These are phyloP conservation scores for Phyllotreta striolata DNA, from an alignment of 2,888 invertebrate species.

Conservation along the genomic window DNA sequence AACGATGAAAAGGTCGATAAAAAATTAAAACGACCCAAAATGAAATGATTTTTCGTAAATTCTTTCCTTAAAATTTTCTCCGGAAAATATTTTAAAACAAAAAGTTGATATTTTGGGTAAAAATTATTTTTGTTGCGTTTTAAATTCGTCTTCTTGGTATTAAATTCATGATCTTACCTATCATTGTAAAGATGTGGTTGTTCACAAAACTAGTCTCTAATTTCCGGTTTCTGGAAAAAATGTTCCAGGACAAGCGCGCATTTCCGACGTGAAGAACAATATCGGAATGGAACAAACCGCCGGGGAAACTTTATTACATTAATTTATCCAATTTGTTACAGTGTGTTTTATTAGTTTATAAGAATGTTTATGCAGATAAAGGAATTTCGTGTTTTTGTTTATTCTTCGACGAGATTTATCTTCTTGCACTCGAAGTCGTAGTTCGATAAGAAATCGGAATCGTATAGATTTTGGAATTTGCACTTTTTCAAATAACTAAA, in stretches of 20 bases:
- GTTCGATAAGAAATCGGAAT: slow-evolving; percentile 4
- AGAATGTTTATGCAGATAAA: slow-evolving; percentile 5
- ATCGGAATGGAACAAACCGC: not conserved
- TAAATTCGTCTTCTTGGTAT: too few relatives aligned
- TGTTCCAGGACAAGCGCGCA: too few relatives aligned
- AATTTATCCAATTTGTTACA: slow-evolving; percentile 10
- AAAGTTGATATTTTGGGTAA: too few relatives aligned
- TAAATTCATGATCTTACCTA: too few relatives aligned
- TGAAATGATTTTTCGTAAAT: slow-evolving; percentile 2
- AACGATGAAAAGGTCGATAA: not conserved
- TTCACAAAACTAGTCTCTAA: too few relatives aligned
- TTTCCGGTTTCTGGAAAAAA: too few relatives aligned
- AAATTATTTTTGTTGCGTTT: too few relatives aligned
- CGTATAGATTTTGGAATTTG: slow-evolving; percentile 18
- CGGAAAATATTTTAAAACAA: too few relatives aligned
- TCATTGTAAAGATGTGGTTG: too few relatives aligned
- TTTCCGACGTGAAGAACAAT: too few relatives aligned
- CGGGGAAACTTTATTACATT: not conserved
- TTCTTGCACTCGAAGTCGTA: slow-evolving; percentile 7
- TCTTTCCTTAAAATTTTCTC: too few relatives aligned
- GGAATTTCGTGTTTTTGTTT: slow-evolving; percentile 17
- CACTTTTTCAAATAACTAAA: slow-evolving; percentile 5
- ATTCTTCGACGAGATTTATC: slow-evolving; percentile 1
- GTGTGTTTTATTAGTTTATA: slow-evolving; percentile 7
- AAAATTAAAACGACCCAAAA: not conserved